Evolutionary conservation across 2,797 vertebrate genomes (phyloP).

Genomic region (Florisuga fusca): DNA sequence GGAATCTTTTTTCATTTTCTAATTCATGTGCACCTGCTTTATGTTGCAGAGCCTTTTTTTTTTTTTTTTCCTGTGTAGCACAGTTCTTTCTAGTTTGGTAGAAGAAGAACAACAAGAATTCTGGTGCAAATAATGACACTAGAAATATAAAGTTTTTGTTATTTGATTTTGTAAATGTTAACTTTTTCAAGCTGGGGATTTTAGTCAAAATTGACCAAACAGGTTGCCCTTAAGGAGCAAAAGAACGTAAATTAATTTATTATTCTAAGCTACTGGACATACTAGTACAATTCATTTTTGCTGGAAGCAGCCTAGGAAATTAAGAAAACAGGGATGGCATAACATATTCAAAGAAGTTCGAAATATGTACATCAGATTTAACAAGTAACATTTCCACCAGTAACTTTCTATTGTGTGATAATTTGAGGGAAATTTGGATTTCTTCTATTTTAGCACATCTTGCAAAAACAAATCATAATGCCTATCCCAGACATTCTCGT

Average conservation of each 20-base stretch:
- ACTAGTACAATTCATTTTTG: not conserved
- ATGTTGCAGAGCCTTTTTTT: not conserved
- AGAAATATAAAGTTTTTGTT: rapidly evolving
- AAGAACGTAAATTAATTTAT: not conserved
- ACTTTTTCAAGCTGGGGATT: not conserved
- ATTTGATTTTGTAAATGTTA: not conserved
- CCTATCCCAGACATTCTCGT: not conserved
- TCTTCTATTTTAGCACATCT: not conserved
- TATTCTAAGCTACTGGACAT: not conserved
- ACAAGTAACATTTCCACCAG: not conserved
- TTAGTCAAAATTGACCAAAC: not conserved
- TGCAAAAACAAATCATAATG: not conserved
- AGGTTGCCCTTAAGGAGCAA: not conserved
- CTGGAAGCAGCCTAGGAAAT: not conserved
- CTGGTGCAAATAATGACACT: not conserved
- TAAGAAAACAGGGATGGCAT: not conserved
- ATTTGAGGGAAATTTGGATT: not conserved
- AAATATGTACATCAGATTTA: not conserved
- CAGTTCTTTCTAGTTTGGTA: not conserved
- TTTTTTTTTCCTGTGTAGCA: not conserved
- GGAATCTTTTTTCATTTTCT: not conserved
- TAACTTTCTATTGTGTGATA: not conserved
- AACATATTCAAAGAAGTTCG: not conserved
- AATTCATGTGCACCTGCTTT: not conserved
- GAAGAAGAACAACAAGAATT: not conserved